Evolutionary conservation across 2,797 vertebrate genomes (phyloP).

Genomic region (Lophotriccus pileatus): DNA sequence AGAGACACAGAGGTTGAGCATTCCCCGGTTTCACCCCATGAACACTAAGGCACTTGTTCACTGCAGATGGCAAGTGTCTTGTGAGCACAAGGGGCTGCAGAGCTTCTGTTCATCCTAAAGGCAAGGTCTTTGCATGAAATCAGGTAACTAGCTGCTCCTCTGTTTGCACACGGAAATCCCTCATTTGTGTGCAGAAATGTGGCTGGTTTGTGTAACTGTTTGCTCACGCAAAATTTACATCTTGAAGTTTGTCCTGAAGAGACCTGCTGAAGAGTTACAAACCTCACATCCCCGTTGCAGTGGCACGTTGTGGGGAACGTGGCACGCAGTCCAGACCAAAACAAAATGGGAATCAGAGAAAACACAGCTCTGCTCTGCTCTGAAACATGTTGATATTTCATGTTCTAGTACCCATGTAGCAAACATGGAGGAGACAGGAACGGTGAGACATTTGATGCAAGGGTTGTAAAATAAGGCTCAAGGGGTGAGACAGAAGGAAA

Average conservation of each 20-base stretch:
- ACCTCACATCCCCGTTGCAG: neutral
- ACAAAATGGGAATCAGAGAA: neutral
- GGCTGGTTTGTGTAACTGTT: neutral
- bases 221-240: neutral
- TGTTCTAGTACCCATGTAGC: neutral
- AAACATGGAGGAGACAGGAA: neutral
- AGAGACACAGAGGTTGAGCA: neutral
- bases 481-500: neutral
- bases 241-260: neutral
- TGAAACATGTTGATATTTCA: neutral
- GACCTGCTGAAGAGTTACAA: neutral
- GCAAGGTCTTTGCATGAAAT: neutral
- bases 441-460: neutral
- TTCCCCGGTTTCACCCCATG: neutral
- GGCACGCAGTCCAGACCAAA: neutral
- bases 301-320: neutral
- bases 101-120: neutral
- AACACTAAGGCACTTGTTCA: neutral
- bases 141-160: neutral
- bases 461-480: neutral
- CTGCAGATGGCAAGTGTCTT: neutral
- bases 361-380: neutral
- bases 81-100: neutral
- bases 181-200: neutral
- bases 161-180: neutral